These are phyloP conservation scores for Apantesis nais DNA, from an alignment of 2,888 invertebrate genomes.

Conservation along the genomic window DNA sequence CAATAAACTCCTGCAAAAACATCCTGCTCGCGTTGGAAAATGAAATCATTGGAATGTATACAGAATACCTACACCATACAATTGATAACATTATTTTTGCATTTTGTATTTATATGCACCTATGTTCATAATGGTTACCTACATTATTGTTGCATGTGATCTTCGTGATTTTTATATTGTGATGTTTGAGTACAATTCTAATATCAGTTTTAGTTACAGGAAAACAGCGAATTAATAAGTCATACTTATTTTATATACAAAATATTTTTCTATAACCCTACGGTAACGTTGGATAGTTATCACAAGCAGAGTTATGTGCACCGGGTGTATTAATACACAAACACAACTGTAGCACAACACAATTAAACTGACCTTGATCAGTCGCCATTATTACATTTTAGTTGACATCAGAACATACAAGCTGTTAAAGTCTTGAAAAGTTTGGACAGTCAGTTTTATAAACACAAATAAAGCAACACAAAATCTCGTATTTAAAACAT, in stretches of 20 bases:
- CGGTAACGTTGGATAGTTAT: slow-evolving; percentile 60
- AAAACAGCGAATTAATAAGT: slow-evolving; percentile 31
- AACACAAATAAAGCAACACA: slow-evolving; percentile 41
- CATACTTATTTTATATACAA: slow-evolving; percentile 35
- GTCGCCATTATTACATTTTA: slow-evolving; percentile 28
- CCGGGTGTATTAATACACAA: slow-evolving; percentile 41
- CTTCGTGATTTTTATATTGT: slow-evolving; percentile 49
- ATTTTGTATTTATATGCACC: slow-evolving; percentile 9
- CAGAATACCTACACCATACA: slow-evolving; percentile 35
- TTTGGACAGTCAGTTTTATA: slow-evolving; percentile 26
- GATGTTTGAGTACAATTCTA: slow-evolving; percentile 25
- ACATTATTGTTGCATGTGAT: slow-evolving; percentile 42
- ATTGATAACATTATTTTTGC: slow-evolving; percentile 36
- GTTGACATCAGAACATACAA: slow-evolving; percentile 39
- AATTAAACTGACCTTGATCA: slow-evolving; percentile 24
- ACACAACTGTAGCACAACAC: slow-evolving; percentile 31
- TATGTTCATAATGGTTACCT: slow-evolving; percentile 15
- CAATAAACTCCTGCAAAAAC: slow-evolving; percentile 27
- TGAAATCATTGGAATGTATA: slow-evolving; percentile 44
- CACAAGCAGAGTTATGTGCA: slow-evolving; percentile 56
- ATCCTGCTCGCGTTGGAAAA: slow-evolving; percentile 27
- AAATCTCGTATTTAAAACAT: slow-evolving; percentile 35
- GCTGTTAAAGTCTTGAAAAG: slow-evolving; percentile 40
- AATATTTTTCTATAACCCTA: slow-evolving; percentile 48
- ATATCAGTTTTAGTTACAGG: slow-evolving; percentile 5